phyloP scores from a whole-genome alignment of 2,888 invertebrate species.

The Resseliella maxima region DNA sequence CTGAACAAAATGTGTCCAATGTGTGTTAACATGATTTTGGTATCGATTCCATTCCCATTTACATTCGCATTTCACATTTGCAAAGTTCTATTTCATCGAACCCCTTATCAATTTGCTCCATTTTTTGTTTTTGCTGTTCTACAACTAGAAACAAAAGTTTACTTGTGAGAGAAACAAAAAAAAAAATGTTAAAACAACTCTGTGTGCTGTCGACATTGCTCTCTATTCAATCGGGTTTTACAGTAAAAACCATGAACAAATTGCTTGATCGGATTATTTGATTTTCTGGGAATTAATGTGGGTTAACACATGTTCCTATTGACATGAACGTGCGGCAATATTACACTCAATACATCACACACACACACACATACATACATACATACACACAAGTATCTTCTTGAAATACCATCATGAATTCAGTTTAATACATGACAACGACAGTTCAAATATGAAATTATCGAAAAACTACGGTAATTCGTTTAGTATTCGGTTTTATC shows the following conservation, averaged over 20 bases:
- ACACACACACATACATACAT: background rate
- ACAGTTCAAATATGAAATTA: slow-evolving; percentile 35
- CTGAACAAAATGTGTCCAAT: background rate
- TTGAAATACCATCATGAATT: background rate
- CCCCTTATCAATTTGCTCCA: too few species aligned
- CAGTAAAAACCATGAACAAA: slow-evolving; percentile 45
- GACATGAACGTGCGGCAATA: background rate
- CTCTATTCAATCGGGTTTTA: slow-evolving; percentile 24
- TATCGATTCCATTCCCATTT: background rate
- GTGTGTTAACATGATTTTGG: slow-evolving; percentile 27
- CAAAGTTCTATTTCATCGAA: too few species aligned
- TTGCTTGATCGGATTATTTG: slow-evolving; percentile 44
- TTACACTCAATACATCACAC: too few species aligned
- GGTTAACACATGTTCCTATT: slow-evolving; percentile 44
- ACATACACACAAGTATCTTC: background rate
- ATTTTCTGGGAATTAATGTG: slow-evolving; percentile 42
- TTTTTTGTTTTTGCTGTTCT: background rate
- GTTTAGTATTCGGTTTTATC: slow-evolving; percentile 20
- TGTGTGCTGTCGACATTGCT: background rate
- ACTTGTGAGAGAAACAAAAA: background rate
- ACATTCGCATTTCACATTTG: too few species aligned
- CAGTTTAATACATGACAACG: background rate
- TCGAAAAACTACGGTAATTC: slow-evolving; percentile 20
- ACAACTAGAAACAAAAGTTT: background rate
- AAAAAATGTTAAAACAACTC: background rate